These are phyloP conservation scores for Amyelois transitella DNA, from an alignment of 1,140 invertebrate species.

Conservation along the genomic window DNA sequence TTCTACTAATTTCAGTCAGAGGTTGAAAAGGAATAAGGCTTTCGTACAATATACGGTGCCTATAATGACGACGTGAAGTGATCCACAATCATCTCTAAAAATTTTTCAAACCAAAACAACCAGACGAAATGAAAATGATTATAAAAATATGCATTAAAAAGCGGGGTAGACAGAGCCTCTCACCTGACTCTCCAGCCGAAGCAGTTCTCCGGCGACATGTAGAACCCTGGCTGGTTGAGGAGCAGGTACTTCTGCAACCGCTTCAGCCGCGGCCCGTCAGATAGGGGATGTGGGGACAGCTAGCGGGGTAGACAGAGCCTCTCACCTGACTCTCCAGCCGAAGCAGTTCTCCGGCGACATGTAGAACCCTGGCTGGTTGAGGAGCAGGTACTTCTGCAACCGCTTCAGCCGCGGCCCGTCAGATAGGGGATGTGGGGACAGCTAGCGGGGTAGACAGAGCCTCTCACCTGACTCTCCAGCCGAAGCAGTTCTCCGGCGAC, in stretches of 20 bases:
- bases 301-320: too few relatives aligned
- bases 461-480: slow-evolving; percentile 57
- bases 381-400: slow-evolving; percentile 47
- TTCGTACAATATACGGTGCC: too few relatives aligned
- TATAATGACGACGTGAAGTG: too few relatives aligned
- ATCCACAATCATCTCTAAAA: too few relatives aligned
- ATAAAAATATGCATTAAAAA: too few relatives aligned
- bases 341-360: slow-evolving; percentile 47
- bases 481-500: slow-evolving; percentile 43
- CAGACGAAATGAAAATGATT: too few relatives aligned
- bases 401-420: slow-evolving; percentile 27
- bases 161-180: too few relatives aligned
- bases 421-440: too few relatives aligned
- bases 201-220: slow-evolving; percentile 49
- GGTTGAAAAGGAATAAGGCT: too few relatives aligned
- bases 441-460: background rate
- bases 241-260: slow-evolving; percentile 49
- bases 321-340: slow-evolving; percentile 59
- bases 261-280: slow-evolving; percentile 25
- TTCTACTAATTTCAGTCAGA: too few relatives aligned
- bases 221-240: slow-evolving; percentile 48
- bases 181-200: slow-evolving; percentile 60
- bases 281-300: too few relatives aligned
- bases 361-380: slow-evolving; percentile 53
- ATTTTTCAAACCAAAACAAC: too few relatives aligned